These are phyloP conservation scores for Sepiola atlantica DNA, from an alignment of 2,888 invertebrate species.

Conservation along the genomic window DNA sequence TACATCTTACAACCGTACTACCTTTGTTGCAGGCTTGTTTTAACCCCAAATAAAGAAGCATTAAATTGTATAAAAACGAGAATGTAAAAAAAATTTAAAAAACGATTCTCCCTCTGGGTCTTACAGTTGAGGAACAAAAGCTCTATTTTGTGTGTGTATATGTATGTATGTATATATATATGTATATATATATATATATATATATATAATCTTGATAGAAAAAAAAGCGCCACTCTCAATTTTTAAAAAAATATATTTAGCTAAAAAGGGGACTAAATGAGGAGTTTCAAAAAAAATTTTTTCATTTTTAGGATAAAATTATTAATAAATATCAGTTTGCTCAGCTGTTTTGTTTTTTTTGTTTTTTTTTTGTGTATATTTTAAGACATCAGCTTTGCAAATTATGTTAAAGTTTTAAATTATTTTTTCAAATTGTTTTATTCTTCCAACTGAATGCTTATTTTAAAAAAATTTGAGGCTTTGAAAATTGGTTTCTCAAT, in stretches of 20 bases:
- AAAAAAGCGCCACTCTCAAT: neutral
- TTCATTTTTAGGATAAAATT: no score
- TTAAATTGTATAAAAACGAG: neutral
- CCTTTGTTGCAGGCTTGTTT: slow-evolving; percentile 20
- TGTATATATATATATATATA: no score
- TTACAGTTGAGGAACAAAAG: neutral
- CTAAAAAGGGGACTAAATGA: neutral
- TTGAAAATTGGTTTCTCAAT: slow-evolving; percentile 19
- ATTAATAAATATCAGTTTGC: slow-evolving; percentile 15
- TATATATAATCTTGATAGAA: neutral
- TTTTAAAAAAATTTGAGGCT: neutral
- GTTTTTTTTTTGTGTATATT: neutral
- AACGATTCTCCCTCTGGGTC: neutral
- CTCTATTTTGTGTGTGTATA: neutral
- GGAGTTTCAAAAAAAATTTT: neutral
- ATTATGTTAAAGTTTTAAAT: slow-evolving; percentile 32
- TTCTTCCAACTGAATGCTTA: neutral
- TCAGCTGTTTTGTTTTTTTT: neutral
- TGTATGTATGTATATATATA: no score
- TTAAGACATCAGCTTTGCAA: neutral
- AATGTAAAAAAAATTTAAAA: no score
- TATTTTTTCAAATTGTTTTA: slow-evolving; percentile 15
- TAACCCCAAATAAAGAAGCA: neutral
- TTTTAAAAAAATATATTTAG: neutral
- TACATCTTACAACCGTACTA: neutral